phyloP scores from a whole-genome alignment of 2,888 invertebrate species.

The Lymantria monacha region DNA sequence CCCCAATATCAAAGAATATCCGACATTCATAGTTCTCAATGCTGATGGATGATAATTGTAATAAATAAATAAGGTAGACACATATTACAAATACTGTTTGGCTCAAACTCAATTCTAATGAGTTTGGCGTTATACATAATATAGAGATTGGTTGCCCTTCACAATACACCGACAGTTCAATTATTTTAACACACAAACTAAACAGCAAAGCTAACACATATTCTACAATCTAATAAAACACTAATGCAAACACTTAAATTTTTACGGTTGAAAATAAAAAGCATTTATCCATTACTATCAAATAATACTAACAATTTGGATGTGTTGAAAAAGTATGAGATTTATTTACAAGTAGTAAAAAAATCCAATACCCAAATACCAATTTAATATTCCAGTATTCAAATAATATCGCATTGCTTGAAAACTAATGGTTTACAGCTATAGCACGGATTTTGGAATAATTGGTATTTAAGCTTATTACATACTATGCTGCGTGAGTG shows the following conservation, averaged over 20 bases:
- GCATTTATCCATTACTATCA: no score
- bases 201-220: not conserved
- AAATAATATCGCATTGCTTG: not conserved
- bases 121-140: conserved; percentile 25
- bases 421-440: not conserved
- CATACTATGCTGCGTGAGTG: not conserved
- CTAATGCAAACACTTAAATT: not conserved
- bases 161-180: not conserved
- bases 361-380: not conserved
- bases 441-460: not conserved
- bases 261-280: no score
- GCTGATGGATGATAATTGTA: conserved; percentile 2
- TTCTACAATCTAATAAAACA: not conserved
- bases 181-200: not conserved
- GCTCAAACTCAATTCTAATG: not conserved
- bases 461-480: not conserved
- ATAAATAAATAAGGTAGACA: conserved; percentile 16
- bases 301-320: no score
- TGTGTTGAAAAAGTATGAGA: no score
- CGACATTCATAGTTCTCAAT: no score
- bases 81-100: conserved; percentile 25
- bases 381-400: not conserved
- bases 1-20: no score
- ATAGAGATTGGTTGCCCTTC: conserved; percentile 1
- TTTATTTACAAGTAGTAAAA: not conserved